These are phyloP conservation scores for Lagria hirta DNA, from an alignment of 2,888 invertebrate genomes.

Conservation along the genomic window DNA sequence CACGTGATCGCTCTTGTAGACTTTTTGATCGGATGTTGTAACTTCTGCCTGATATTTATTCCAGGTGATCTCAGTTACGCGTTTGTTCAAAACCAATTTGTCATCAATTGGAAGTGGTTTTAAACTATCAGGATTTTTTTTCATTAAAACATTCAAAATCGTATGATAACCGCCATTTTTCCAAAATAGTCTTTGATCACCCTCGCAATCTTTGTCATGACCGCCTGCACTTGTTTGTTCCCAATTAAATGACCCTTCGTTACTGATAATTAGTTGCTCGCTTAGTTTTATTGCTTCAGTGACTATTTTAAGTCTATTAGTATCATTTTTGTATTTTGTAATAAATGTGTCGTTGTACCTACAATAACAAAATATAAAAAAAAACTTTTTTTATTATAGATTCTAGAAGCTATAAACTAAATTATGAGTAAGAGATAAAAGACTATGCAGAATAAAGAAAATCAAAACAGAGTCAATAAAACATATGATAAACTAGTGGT, in stretches of 20 bases:
- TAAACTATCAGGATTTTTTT: conserved; percentile 6
- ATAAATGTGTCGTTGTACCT: too few species aligned
- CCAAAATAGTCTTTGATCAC: conserved; percentile 4
- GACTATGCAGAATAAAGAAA: too few species aligned
- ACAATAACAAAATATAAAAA: too few species aligned
- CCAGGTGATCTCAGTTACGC: conserved; percentile 7
- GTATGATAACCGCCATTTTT: conserved; percentile 7
- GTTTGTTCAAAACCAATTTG: neutral
- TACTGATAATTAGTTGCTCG: neutral
- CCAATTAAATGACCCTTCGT: conserved; percentile 12
- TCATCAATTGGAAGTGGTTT: conserved; percentile 12
- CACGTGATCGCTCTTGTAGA: conserved; percentile 60
- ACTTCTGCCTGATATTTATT: neutral
- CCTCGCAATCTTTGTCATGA: conserved; percentile 2
- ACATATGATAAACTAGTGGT: too few species aligned
- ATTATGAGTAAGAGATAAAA: too few species aligned
- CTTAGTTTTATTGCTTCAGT: too few species aligned
- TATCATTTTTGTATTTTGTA: too few species aligned
- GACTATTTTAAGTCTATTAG: too few species aligned
- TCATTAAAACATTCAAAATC: conserved; percentile 10
- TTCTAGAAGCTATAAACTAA: too few species aligned
- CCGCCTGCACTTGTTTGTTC: neutral
- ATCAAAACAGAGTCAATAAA: too few species aligned
- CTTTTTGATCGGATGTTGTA: conserved; percentile 51
- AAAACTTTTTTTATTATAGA: too few species aligned